Conservation (phyloP, 2,888 invertebrate species). For the Tethea ocularis region DNA sequence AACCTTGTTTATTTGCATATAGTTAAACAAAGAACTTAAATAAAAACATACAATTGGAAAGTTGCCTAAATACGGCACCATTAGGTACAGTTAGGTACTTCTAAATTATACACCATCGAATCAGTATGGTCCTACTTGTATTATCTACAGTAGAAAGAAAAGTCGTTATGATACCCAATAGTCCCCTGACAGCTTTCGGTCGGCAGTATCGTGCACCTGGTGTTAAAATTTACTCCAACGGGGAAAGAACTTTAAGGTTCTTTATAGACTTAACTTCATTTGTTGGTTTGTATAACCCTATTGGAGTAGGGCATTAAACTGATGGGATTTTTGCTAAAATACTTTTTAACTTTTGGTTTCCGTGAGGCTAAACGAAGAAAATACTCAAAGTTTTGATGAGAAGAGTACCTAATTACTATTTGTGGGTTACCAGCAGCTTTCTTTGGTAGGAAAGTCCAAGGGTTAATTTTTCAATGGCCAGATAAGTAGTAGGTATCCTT, state of each 20-base stretch:
- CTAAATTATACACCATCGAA: not conserved
- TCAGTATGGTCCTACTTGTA: conserved; percentile 13
- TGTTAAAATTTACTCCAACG: conserved; percentile 31
- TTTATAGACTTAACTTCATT: conserved; percentile 7
- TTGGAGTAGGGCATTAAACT: not conserved
- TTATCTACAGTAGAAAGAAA: conserved; percentile 24
- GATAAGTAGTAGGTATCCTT: too few relatives aligned
- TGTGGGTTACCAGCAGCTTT: too few relatives aligned
- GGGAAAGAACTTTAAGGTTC: conserved; percentile 20
- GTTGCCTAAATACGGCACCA: not conserved
- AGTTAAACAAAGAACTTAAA: too few relatives aligned
- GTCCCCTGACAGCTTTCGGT: conserved; percentile 30
- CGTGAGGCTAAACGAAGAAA: too few relatives aligned
- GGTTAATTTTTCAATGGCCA: too few relatives aligned
- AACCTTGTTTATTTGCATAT: not conserved
- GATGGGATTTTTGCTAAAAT: not conserved
- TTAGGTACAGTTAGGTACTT: not conserved
- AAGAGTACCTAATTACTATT: too few relatives aligned
- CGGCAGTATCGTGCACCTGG: conserved; percentile 33
- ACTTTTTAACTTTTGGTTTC: too few relatives aligned
- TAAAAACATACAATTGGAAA: not conserved
- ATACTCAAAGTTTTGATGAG: too few relatives aligned
- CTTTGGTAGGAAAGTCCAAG: too few relatives aligned
- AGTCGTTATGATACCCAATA: conserved; percentile 35
- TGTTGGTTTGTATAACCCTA: conserved; percentile 8